Percentiles rank a stretch among this genome's conserved stretches.
These are phyloP conservation scores for Phataginus tricuspis DNA, from an alignment of 2,797 vertebrate genomes.

Conservation along the genomic window DNA sequence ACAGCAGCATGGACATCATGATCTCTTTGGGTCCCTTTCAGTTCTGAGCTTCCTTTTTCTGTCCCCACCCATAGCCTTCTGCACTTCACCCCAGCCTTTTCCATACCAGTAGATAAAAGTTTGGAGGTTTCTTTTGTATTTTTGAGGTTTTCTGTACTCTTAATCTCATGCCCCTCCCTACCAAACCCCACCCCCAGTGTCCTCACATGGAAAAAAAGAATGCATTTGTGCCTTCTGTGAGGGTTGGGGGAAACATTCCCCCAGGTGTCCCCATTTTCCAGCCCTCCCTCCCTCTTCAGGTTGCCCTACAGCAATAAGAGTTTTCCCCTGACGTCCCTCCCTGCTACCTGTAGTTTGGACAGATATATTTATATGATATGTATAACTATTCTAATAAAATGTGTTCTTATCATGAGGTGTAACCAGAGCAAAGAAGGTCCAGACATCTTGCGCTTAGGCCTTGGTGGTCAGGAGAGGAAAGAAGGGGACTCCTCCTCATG, in stretches of 20 bases:
- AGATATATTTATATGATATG: slow-evolving; percentile 84
- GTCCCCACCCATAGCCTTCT: neutral
- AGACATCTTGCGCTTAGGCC: slow-evolving; percentile 79
- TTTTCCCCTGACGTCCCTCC: neutral
- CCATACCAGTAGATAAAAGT: slow-evolving; percentile 61
- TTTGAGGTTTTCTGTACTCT: slow-evolving; percentile 57
- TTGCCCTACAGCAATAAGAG: slow-evolving; percentile 75
- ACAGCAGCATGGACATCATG: neutral
- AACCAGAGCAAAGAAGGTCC: slow-evolving; percentile 13
- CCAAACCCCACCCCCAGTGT: neutral
- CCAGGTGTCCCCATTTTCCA: slow-evolving; percentile 43
- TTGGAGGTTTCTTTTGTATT: slow-evolving; percentile 71
- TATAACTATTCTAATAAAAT: slow-evolving; percentile 78
- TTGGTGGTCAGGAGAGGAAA: neutral
- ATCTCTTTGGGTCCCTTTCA: slow-evolving; percentile 50
- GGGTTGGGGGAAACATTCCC: slow-evolving; percentile 46
- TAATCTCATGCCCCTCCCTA: neutral
- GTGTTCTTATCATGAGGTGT: slow-evolving; percentile 57
- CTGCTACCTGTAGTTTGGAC: slow-evolving; percentile 71
- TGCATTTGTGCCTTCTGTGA: slow-evolving; percentile 80
- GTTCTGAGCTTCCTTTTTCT: slow-evolving; percentile 42
- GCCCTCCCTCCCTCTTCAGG: neutral
- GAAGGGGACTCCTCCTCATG: neutral
- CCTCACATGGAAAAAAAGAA: slow-evolving; percentile 73
- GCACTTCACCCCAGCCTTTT: neutral